Base-by-base conservation (phyloP, 2,888 invertebrate genomes). In the Tenodera sinensis region DNA sequence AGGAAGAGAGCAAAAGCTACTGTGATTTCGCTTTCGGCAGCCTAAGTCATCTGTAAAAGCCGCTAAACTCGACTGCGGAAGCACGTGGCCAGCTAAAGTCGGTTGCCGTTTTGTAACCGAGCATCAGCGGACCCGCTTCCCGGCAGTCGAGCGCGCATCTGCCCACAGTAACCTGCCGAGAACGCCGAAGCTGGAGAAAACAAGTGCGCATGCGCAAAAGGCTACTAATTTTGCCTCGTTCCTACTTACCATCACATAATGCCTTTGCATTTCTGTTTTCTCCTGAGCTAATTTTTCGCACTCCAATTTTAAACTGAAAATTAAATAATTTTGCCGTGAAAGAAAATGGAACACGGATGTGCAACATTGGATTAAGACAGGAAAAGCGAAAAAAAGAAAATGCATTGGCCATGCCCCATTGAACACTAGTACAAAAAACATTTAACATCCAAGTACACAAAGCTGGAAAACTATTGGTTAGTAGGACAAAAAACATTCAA, bases 241-340 rank as follows among this genome's bases (percentile, higher is more conserved):
- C n/a, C n/a, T 85, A 95, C 96, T 96, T 94, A 97, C 97, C 97
- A 97, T 97, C 91, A 97, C 97, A 94, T 97, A 97, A 94, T 97
- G 97, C 93, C 97, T 94, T 94, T 97, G 97, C 96, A 97, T 97
- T 94, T 97, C 97, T 91, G 97, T 97, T 94, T 97, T 97, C 94
- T 97, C 97, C 93, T 96, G 96, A 91, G 96, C 96, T 93, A 97
- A 94, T 94, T 97, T 97, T 94, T 97, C 97, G 93, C 96, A 96
- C 94, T 97, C 97, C 95, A 97, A 94, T 94, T 97, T 97, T 93
- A 97, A 94, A 93, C 97, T 97, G 95, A 90, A 94, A 71, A 93
- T 88, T 84, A 89, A 89, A 89, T 88, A 83, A 87, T 84, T 85
- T 54, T 82, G 88, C 82, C 83, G 84, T 34, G 88, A 81, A 84